phyloP scores from a whole-genome alignment of 2,797 vertebrate species.

The Buceros bicornis region DNA sequence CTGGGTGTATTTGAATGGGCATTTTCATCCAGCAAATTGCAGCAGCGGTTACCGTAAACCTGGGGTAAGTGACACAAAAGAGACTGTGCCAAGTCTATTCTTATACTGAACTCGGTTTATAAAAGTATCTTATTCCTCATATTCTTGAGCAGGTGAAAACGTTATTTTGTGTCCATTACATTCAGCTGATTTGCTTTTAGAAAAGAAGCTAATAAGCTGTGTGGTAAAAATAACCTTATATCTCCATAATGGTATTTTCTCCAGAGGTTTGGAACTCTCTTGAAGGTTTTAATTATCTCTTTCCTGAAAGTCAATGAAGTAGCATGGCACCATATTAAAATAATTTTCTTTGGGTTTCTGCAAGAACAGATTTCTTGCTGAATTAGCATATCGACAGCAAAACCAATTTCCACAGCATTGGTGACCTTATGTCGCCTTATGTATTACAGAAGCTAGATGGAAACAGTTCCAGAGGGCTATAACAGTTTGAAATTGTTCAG shows the following conservation, averaged over 20 bases:
- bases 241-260: not conserved
- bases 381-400: slow-evolving; percentile 18
- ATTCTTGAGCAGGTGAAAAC: not conserved
- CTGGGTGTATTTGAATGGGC: not conserved
- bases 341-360: not conserved
- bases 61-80: not conserved
- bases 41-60: not conserved
- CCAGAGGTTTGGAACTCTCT: not conserved
- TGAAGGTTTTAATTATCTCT: slow-evolving; percentile 21
- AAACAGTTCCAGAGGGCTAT: not conserved
- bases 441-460: not conserved
- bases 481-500: not conserved
- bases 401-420: slow-evolving; percentile 6
- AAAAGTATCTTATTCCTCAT: not conserved
- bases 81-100: not conserved
- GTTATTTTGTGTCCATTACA: not conserved
- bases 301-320: not conserved
- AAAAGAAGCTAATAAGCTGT: not conserved
- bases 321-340: not conserved
- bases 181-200: not conserved
- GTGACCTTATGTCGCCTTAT: not conserved
- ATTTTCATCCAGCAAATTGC: not conserved
- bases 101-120: not conserved
- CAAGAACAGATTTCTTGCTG: slow-evolving; percentile 24
- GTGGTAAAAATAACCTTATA: slow-evolving; percentile 6